These are phyloP conservation scores for Lepidurus apus DNA, from an alignment of 1,140 invertebrate genomes.

Conservation along the genomic window DNA sequence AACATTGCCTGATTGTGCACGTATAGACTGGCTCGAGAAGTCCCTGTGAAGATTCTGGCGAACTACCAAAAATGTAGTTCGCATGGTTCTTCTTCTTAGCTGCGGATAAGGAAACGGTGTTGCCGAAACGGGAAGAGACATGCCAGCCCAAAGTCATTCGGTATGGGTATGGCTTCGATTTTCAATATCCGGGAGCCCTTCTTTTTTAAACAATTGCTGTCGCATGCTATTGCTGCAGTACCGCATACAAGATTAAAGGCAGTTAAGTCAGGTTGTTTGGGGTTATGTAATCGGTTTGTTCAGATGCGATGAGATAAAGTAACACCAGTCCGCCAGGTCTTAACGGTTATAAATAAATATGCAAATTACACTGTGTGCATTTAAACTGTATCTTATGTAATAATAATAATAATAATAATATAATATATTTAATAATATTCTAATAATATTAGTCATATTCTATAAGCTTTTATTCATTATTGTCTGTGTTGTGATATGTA, in stretches of 20 bases:
- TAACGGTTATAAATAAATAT: no score
- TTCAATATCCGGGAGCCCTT: background rate
- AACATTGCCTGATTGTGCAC: constrained; percentile 10
- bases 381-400: no score
- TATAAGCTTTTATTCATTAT: no score
- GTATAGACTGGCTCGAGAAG: background rate
- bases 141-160: constrained; percentile 1
- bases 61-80: background rate
- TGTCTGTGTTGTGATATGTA: no score
- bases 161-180: constrained; percentile 21
- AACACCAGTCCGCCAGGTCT: no score
- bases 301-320: no score
- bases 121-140: background rate
- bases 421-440: no score
- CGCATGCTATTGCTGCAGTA: background rate
- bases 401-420: no score
- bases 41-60: background rate
- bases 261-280: background rate
- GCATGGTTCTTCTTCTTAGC: background rate
- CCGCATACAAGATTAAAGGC: background rate
- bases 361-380: no score
- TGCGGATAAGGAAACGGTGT: constrained; percentile 4
- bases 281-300: background rate
- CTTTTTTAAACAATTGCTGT: background rate
- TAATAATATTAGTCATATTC: no score